phyloP scores from a whole-genome alignment of 1,140 invertebrate species.

The Heliconius eleuchia region DNA sequence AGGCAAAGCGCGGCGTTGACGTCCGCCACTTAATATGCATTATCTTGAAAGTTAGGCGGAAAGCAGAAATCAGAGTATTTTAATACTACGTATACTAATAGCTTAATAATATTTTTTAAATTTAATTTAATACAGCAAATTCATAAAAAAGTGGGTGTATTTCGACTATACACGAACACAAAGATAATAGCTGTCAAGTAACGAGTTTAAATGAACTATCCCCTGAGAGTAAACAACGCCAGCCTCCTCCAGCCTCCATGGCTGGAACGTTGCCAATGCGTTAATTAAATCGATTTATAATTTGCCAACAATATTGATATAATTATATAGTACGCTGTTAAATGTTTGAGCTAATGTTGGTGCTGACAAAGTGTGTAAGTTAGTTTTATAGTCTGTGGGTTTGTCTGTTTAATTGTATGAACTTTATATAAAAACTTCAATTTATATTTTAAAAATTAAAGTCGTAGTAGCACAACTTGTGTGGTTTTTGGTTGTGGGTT shows the following conservation, averaged over 20 bases:
- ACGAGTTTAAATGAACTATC: conserved; percentile 7
- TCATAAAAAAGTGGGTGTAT: not conserved
- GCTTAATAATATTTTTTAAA: no score
- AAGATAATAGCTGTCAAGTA: conserved; percentile 10
- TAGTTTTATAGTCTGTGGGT: no score
- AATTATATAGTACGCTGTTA: not conserved
- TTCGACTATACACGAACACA: not conserved
- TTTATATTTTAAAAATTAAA: no score
- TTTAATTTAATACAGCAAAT: not conserved
- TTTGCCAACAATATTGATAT: conserved; percentile 26
- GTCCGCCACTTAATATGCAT: no score
- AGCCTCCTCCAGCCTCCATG: not conserved
- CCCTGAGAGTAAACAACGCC: conserved; percentile 6
- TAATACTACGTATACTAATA: not conserved
- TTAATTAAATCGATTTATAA: conserved; percentile 43
- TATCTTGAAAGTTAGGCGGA: no score
- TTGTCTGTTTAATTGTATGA: no score
- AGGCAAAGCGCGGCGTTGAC: no score
- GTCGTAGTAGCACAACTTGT: no score
- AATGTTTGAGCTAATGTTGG: not conserved
- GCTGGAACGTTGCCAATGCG: conserved; percentile 33
- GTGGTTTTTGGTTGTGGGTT: no score
- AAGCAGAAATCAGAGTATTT: not conserved
- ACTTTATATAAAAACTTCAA: no score
- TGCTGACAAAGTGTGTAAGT: not conserved